Evolutionary conservation across 2,113 vertebrate genomes (phyloP).

Genomic region (Tricholaema leucomelas): DNA sequence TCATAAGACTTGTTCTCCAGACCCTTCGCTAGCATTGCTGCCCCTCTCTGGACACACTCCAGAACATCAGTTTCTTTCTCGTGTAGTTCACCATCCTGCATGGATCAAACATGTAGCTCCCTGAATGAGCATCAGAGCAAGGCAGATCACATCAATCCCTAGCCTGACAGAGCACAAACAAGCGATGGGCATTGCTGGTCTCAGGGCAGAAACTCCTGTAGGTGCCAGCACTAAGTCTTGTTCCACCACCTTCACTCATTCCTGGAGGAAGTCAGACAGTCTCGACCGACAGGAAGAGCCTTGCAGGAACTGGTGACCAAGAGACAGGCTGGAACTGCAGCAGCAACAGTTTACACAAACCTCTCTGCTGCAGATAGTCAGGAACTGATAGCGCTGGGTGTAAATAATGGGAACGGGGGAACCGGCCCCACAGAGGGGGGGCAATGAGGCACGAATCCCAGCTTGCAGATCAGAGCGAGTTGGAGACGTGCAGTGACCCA

Average conservation of each 20-base stretch:
- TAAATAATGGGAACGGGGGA: not conserved
- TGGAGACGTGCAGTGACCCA: not conserved
- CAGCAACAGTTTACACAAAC: constrained; percentile 47
- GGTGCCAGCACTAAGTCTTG: not conserved
- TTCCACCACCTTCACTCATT: not conserved
- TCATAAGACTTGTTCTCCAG: too few relatives aligned
- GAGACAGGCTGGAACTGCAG: not conserved
- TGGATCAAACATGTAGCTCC: not conserved
- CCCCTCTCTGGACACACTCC: too few relatives aligned
- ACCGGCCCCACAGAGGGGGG: not conserved
- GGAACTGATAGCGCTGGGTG: not conserved
- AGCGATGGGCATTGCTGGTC: fast-evolving
- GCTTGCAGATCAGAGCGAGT: not conserved
- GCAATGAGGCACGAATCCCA: not conserved
- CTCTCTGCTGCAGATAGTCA: constrained; percentile 23
- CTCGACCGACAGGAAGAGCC: not conserved
- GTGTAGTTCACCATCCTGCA: not conserved
- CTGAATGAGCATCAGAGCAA: not conserved
- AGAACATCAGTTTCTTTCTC: too few relatives aligned
- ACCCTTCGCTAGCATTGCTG: too few relatives aligned
- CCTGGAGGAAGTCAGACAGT: constrained; percentile 13
- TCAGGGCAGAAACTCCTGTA: not conserved
- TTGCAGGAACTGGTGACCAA: constrained; percentile 20
- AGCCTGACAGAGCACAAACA: not conserved
- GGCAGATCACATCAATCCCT: not conserved